A percentile compares a stretch with the other conserved stretches of the same genome.
Conservation (phyloP, 2,113 vertebrate species). For the Labrus mixtus region DNA sequence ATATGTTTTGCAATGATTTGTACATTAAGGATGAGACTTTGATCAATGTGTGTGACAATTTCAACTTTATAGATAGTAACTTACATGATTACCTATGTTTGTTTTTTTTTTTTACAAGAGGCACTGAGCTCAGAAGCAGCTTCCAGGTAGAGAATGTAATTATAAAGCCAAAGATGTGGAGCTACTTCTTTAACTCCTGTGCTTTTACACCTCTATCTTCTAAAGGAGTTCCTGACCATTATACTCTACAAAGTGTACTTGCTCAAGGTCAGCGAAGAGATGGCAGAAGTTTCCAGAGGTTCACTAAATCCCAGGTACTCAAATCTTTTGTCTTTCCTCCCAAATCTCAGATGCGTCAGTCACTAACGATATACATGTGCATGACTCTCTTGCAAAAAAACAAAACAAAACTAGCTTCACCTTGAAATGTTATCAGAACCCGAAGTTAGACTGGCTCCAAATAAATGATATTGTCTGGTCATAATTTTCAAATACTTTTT, state of each 20-base stretch:
- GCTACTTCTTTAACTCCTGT: neutral
- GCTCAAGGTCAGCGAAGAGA: neutral
- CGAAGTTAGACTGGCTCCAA: neutral
- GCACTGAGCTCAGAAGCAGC: neutral
- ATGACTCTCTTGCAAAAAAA: neutral
- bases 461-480: slow-evolving; percentile 9
- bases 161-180: no score
- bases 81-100: slow-evolving; percentile 11
- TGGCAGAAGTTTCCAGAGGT: neutral
- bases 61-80: slow-evolving; percentile 16
- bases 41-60: slow-evolving; percentile 52
- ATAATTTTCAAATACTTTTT: neutral
- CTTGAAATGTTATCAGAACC: slow-evolving; percentile 11
- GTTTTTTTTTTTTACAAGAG: neutral
- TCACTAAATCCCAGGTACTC: neutral
- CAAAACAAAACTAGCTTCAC: neutral
- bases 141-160: neutral
- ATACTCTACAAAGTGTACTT: neutral
- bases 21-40: slow-evolving; percentile 59
- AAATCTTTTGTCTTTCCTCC: neutral
- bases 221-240: neutral
- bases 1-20: slow-evolving; percentile 64
- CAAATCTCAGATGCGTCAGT: neutral
- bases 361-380: neutral
- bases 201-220: neutral